Conservation (phyloP, 1,140 invertebrate genomes). For the Eubasilissa regina region DNA sequence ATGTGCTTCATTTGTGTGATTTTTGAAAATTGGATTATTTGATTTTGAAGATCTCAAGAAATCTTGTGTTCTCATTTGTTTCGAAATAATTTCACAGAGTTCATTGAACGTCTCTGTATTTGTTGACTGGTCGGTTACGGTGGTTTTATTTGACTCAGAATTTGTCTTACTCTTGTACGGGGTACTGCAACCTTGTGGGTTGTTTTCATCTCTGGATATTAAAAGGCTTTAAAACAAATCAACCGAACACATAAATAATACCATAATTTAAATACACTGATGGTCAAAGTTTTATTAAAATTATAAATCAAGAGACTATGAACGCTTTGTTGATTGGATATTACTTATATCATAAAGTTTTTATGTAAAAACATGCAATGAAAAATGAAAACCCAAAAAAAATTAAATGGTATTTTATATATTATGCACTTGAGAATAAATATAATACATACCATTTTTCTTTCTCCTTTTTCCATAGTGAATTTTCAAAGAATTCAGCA, state of each 20-base stretch:
- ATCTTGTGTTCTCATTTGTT: conserved; percentile 13
- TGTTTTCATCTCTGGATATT: conserved; percentile 29
- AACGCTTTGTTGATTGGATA: too few relatives aligned
- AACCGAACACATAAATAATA: too few relatives aligned
- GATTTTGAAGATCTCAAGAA: too few relatives aligned
- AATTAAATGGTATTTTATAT: too few relatives aligned
- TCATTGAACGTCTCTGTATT: conserved; percentile 54
- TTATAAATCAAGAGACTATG: too few relatives aligned
- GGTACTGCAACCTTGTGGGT: conserved; percentile 53
- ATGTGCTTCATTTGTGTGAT: too few relatives aligned
- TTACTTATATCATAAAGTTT: too few relatives aligned
- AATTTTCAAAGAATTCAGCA: conserved; percentile 54
- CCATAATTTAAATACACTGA: too few relatives aligned
- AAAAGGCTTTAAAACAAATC: conserved; percentile 16
- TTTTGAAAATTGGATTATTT: too few relatives aligned
- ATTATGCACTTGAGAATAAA: neutral
- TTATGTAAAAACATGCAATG: too few relatives aligned
- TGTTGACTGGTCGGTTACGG: conserved; percentile 43
- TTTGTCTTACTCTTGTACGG: conserved; percentile 39
- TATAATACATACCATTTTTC: conserved; percentile 45
- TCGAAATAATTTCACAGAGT: conserved; percentile 47
- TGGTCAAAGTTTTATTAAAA: too few relatives aligned
- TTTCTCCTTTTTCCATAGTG: conserved; percentile 57
- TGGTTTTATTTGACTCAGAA: neutral
- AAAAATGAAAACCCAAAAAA: too few relatives aligned